Evolutionary conservation across 2,888 invertebrate species (phyloP).

Genomic region (Silvanus unidentatus): DNA sequence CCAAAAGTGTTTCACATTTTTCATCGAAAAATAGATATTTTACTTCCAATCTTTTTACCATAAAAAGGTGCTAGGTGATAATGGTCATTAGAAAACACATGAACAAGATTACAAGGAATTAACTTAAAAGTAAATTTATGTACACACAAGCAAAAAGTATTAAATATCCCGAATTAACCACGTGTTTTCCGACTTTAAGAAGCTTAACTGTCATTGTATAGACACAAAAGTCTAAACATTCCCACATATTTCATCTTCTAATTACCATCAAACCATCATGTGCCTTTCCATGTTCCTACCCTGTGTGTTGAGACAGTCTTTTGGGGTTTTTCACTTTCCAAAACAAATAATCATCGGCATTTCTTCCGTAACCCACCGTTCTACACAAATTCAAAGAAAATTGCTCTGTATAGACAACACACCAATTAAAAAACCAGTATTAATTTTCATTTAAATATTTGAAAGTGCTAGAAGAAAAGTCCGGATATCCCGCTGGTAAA

Average conservation of each 20-base stretch:
- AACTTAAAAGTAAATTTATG: background rate
- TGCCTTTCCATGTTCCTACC: background rate
- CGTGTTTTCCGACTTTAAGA: constrained; percentile 27
- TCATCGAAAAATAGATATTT: too few relatives aligned
- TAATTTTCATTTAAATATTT: too few relatives aligned
- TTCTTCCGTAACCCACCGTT: too few relatives aligned
- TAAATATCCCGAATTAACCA: constrained; percentile 24
- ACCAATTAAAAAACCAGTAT: too few relatives aligned
- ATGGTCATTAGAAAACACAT: background rate
- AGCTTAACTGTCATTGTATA: constrained; percentile 23
- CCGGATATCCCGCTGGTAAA: constrained; percentile 33
- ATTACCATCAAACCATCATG: background rate
- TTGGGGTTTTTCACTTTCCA: too few relatives aligned
- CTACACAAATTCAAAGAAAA: too few relatives aligned
- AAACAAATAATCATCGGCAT: too few relatives aligned
- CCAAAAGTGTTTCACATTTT: too few relatives aligned
- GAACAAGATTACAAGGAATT: background rate
- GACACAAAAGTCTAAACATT: constrained; percentile 31
- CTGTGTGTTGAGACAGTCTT: too few relatives aligned
- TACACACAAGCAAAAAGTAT: constrained; percentile 1
- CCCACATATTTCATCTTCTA: constrained; percentile 26
- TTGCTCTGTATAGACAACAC: too few relatives aligned
- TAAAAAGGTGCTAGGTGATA: too few relatives aligned
- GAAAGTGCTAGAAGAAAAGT: background rate
- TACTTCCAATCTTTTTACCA: too few relatives aligned